Percentiles rank a stretch among this genome's conserved stretches.
Conservation (phyloP, 2,113 vertebrate genomes). For the Pardalotus punctatus region DNA sequence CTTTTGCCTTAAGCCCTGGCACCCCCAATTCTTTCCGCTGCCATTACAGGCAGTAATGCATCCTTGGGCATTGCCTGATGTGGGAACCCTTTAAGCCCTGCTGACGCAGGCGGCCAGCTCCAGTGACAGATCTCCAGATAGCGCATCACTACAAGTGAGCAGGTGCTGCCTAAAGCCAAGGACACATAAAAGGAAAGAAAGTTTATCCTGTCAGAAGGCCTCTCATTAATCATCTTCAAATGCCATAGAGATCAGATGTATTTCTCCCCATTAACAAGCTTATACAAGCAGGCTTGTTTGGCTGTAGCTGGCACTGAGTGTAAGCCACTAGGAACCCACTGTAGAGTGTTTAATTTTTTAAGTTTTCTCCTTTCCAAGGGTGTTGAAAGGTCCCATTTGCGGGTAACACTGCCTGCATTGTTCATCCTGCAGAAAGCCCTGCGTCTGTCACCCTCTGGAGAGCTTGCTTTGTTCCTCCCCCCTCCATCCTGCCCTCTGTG, state of each 20-base stretch:
- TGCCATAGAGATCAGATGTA: constrained; percentile 64
- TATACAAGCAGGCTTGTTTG: constrained; percentile 59
- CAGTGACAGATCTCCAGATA: constrained; percentile 66
- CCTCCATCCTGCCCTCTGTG: not conserved
- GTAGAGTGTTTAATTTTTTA: constrained; percentile 65
- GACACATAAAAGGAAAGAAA: constrained; percentile 62
- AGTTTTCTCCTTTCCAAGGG: constrained; percentile 55
- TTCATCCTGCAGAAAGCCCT: constrained; percentile 23
- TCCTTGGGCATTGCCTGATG: not conserved
- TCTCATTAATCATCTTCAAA: constrained; percentile 79
- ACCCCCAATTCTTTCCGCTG: not conserved
- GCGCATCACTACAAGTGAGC: constrained; percentile 27
- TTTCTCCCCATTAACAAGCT: constrained; percentile 73
- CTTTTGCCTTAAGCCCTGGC: not conserved
- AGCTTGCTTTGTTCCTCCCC: constrained; percentile 6
- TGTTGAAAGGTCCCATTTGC: constrained; percentile 68
- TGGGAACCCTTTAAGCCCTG: not conserved
- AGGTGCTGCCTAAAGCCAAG: constrained; percentile 66
- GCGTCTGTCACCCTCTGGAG: constrained; percentile 41
- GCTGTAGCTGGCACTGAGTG: constrained; percentile 5
- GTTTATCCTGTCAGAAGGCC: constrained; percentile 56
- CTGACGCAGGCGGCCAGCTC: not conserved
- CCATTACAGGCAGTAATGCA: not conserved
- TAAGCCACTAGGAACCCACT: constrained; percentile 35
- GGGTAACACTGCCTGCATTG: constrained; percentile 59